Evolutionary conservation across 2,113 vertebrate species (phyloP).

Genomic region (Isurus oxyrinchus): DNA sequence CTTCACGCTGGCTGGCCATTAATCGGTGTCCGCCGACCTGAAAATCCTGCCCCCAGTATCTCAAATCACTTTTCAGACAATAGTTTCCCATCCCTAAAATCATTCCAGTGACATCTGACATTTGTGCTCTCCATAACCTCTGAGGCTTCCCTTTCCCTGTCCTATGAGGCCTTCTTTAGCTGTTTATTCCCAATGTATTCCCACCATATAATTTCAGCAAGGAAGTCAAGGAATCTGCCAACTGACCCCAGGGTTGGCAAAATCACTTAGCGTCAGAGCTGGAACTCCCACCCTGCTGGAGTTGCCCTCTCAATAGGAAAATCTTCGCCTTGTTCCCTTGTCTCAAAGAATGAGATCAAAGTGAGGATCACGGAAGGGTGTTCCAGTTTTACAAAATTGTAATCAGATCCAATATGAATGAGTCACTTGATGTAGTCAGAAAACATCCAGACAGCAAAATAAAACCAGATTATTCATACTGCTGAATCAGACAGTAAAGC

Average conservation of each 20-base stretch:
- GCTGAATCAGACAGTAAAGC: not conserved
- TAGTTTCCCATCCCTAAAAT: not conserved
- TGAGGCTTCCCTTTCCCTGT: not conserved
- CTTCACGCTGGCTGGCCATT: too few relatives aligned
- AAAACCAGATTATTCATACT: not conserved
- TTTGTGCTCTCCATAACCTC: not conserved
- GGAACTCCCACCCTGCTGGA: not conserved
- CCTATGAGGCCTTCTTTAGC: too few relatives aligned
- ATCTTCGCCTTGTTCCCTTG: not conserved
- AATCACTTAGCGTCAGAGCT: not conserved
- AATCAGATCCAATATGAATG: conserved; percentile 1
- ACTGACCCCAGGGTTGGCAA: not conserved
- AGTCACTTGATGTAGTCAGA: not conserved
- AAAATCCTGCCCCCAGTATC: too few relatives aligned
- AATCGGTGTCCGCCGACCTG: too few relatives aligned
- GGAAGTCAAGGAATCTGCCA: not conserved
- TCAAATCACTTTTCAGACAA: not conserved
- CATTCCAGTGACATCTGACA: not conserved
- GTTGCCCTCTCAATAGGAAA: not conserved
- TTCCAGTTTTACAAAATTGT: not conserved
- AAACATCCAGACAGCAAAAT: not conserved
- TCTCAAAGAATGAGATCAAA: not conserved
- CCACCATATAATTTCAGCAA: not conserved
- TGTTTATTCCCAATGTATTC: not conserved
- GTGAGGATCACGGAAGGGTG: not conserved